Conservation (phyloP, 2,113 vertebrate genomes). For the Calyptomena viridis region DNA sequence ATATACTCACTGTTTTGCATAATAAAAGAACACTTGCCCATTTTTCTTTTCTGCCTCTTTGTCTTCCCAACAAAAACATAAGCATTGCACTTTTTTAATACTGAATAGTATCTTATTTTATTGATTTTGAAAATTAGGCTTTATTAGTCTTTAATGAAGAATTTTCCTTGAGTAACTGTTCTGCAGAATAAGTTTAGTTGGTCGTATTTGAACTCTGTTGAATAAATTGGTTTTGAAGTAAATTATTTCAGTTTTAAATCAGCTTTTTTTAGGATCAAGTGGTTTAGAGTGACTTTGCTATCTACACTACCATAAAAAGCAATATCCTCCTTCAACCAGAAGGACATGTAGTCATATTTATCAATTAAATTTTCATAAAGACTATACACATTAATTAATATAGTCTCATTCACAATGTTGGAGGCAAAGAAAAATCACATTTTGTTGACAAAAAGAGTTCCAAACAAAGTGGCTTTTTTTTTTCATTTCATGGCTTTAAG, state of each 20-base stretch:
- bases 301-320: not conserved
- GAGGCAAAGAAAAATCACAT: not conserved
- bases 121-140: not conserved
- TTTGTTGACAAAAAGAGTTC: not conserved
- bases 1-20: not conserved
- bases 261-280: not conserved
- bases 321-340: not conserved
- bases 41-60: not conserved
- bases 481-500: not conserved
- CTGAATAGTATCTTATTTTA: not conserved
- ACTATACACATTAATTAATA: not conserved
- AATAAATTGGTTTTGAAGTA: not conserved
- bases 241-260: not conserved
- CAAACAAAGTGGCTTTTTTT: not conserved
- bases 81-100: not conserved
- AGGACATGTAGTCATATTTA: not conserved
- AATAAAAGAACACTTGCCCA: not conserved
- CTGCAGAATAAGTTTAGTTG: not conserved
- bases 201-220: not conserved
- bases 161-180: not conserved
- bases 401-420: not conserved
- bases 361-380: not conserved
- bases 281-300: not conserved
- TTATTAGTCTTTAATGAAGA: not conserved
- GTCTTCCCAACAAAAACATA: not conserved